Conservation (phyloP, 2,797 vertebrate genomes). For the Catostomus latipinnis region DNA sequence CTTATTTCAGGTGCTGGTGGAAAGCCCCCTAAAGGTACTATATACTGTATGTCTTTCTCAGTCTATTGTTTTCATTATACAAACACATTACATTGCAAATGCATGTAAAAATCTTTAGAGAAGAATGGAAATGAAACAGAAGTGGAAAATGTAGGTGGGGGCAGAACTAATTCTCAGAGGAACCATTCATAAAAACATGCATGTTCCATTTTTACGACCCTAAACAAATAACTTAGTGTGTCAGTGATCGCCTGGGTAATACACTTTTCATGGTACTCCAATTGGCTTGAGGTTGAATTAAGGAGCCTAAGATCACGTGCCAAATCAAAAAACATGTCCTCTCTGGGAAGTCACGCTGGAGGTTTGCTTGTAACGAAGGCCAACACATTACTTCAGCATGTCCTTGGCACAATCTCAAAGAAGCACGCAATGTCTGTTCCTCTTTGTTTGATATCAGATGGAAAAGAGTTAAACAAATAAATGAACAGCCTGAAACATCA, state of each 20-base stretch:
- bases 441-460: slow-evolving; percentile 64
- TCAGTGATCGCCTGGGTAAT: slow-evolving; percentile 34
- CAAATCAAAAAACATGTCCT: slow-evolving; percentile 48
- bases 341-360: slow-evolving; percentile 29
- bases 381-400: slow-evolving; percentile 60
- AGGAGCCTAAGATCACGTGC: slow-evolving; percentile 44
- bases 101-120: background rate
- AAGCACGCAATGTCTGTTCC: slow-evolving; percentile 72
- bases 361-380: slow-evolving; percentile 32
- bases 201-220: slow-evolving; percentile 15
- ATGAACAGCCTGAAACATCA: slow-evolving; percentile 66
- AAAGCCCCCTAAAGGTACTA: slow-evolving; percentile 66
- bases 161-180: slow-evolving; percentile 16
- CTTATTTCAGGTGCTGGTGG: slow-evolving; percentile 67
- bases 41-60: background rate
- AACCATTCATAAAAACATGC: slow-evolving; percentile 30
- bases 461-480: slow-evolving; percentile 71
- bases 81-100: background rate
- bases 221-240: slow-evolving; percentile 47
- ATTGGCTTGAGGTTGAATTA: slow-evolving; percentile 38
- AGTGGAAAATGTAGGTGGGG: slow-evolving; percentile 1
- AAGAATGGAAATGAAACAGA: background rate
- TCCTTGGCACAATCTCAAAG: slow-evolving; percentile 67
- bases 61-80: background rate
- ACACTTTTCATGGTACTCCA: slow-evolving; percentile 68